phyloP scores from a whole-genome alignment of 2,888 invertebrate genomes.

The Malthinus flaveolus region DNA sequence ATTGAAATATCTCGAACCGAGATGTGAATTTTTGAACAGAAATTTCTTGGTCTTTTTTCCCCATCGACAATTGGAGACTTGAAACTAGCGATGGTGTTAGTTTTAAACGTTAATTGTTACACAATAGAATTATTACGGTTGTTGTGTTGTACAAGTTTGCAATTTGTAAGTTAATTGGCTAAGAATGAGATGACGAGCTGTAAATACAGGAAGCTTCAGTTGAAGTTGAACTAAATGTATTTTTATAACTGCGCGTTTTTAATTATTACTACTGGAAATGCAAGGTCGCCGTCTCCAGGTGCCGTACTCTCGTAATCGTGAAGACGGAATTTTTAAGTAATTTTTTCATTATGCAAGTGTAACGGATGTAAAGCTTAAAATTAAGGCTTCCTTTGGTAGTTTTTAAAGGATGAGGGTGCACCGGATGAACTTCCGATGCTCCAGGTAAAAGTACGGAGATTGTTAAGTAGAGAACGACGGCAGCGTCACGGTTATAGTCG shows the following conservation, averaged over 20 bases:
- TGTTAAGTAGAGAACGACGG: slow-evolving; percentile 14
- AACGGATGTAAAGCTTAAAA: slow-evolving; percentile 13
- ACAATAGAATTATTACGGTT: neutral
- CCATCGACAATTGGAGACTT: too few relatives aligned
- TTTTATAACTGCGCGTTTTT: too few relatives aligned
- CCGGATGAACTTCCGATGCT: slow-evolving; percentile 28
- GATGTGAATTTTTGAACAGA: too few relatives aligned
- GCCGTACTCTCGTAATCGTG: too few relatives aligned
- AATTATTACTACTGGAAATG: too few relatives aligned
- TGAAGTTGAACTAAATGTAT: too few relatives aligned
- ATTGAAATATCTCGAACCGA: too few relatives aligned
- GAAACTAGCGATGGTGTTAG: too few relatives aligned
- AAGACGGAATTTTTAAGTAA: neutral
- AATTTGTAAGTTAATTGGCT: slow-evolving; percentile 6
- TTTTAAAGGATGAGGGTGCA: slow-evolving; percentile 22
- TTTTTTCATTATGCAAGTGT: neutral
- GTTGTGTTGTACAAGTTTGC: neutral
- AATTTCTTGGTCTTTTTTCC: too few relatives aligned
- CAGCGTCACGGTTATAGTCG: slow-evolving; percentile 18
- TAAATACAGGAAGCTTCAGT: too few relatives aligned
- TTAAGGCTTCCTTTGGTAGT: slow-evolving; percentile 13
- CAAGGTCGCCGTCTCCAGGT: too few relatives aligned
- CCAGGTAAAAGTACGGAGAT: slow-evolving; percentile 23
- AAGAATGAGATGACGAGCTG: neutral
- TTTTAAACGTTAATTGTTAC: neutral